These are phyloP conservation scores for Sylvietta virens DNA, from an alignment of 2,113 vertebrate species.

Conservation along the genomic window DNA sequence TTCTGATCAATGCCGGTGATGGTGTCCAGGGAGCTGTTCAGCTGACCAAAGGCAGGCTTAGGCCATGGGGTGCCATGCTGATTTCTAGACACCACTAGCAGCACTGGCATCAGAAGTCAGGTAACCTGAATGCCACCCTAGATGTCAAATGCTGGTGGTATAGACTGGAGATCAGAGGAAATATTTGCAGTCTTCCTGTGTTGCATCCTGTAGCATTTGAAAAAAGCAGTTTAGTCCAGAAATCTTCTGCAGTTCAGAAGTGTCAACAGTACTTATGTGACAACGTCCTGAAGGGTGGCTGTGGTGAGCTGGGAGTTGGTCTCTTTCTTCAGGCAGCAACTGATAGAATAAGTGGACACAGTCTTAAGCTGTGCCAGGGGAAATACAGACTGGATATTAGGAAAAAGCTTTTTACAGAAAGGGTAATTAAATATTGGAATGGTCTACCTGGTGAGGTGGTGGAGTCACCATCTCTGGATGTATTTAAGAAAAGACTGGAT, in stretches of 20 bases:
- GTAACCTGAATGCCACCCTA: not conserved
- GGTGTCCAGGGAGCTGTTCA: not conserved
- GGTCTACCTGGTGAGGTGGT: too few relatives aligned
- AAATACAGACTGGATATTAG: too few relatives aligned
- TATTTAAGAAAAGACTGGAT: too few relatives aligned
- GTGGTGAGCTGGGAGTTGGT: too few relatives aligned
- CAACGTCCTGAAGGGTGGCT: too few relatives aligned
- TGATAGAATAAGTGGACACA: too few relatives aligned
- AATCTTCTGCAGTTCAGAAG: not conserved
- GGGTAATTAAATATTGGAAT: too few relatives aligned
- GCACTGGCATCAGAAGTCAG: not conserved
- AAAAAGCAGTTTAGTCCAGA: not conserved
- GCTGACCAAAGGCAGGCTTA: not conserved
- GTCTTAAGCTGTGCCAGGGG: too few relatives aligned
- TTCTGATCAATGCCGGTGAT: not conserved
- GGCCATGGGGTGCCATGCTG: not conserved
- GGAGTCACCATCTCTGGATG: too few relatives aligned
- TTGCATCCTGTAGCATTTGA: not conserved
- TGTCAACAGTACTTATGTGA: fast-evolving
- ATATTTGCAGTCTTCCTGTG: not conserved
- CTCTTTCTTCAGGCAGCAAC: too few relatives aligned
- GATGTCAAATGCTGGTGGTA: not conserved
- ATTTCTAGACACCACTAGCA: not conserved
- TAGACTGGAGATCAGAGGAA: not conserved
- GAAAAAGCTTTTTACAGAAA: too few relatives aligned